These are phyloP conservation scores for Oryzias dopingdopingensis DNA, from an alignment of 2,797 vertebrate species.

Conservation along the genomic window DNA sequence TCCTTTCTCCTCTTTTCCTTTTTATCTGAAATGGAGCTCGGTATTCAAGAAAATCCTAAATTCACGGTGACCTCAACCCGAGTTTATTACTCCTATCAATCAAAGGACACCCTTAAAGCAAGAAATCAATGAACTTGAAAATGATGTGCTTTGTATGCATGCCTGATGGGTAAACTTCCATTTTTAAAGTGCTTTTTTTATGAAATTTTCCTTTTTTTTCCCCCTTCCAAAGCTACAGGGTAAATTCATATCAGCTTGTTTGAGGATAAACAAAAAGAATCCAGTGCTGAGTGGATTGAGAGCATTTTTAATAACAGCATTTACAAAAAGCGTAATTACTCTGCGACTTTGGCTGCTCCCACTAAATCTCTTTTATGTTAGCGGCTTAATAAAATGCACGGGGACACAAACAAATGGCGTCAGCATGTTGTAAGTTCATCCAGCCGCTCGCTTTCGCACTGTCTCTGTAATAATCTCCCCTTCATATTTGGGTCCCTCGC, in stretches of 20 bases:
- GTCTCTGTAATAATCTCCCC: constrained; percentile 57
- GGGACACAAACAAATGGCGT: constrained; percentile 70
- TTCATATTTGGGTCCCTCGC: constrained; percentile 51
- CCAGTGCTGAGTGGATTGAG: constrained; percentile 49
- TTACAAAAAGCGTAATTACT: constrained; percentile 70
- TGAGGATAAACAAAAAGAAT: constrained; percentile 57
- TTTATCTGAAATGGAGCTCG: constrained; percentile 25
- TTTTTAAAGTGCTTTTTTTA: constrained; percentile 51
- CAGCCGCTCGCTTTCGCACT: constrained; percentile 26
- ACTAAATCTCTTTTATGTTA: constrained; percentile 70
- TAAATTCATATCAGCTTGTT: constrained; percentile 49
- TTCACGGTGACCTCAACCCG: constrained; percentile 38
- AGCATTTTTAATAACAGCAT: constrained; percentile 62
- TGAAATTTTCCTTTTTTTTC: constrained; percentile 41
- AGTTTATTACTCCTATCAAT: constrained; percentile 54
- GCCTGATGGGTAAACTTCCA: constrained; percentile 54
- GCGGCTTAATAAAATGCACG: constrained; percentile 68
- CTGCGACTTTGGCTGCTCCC: constrained; percentile 66
- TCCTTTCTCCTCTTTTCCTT: constrained; percentile 9
- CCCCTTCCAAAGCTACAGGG: constrained; percentile 33
- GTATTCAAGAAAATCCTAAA: constrained; percentile 26
- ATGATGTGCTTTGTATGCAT: constrained; percentile 66
- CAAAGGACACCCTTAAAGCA: constrained; percentile 59
- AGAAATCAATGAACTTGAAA: constrained; percentile 58
- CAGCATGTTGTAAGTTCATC: constrained; percentile 61